phyloP scores from a whole-genome alignment of 2,888 invertebrate genomes.

The Ariolimax columbianus region DNA sequence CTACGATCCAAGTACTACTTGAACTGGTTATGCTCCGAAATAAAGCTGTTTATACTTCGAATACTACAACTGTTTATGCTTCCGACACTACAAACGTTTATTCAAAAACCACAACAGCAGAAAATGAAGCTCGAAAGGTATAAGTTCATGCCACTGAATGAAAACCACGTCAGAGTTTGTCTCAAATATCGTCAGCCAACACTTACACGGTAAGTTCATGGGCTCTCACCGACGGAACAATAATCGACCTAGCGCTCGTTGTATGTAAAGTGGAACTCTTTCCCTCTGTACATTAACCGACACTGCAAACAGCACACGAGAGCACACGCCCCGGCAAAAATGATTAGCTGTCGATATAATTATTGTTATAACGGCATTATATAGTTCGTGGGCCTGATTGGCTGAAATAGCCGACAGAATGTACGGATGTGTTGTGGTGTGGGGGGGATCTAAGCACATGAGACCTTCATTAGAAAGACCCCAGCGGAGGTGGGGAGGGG shows the following conservation, averaged over 20 bases:
- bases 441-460: not conserved
- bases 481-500: too few species aligned
- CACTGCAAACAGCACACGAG: constrained; percentile 35
- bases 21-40: too few species aligned
- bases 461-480: constrained; percentile 10
- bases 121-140: not conserved
- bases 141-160: not conserved
- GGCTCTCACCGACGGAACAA: constrained; percentile 30
- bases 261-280: constrained; percentile 38
- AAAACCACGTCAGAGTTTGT: not conserved
- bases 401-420: constrained; percentile 12
- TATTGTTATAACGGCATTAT: constrained; percentile 43
- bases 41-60: too few species aligned
- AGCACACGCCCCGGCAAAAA: constrained; percentile 39
- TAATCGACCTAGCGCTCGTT: constrained; percentile 10
- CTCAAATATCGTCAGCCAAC: not conserved
- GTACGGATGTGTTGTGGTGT: not conserved
- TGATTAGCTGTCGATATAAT: constrained; percentile 48
- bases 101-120: not conserved
- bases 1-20: not conserved
- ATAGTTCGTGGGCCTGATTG: constrained; percentile 34
- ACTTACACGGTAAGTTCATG: constrained; percentile 6
- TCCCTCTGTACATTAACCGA: constrained; percentile 2
- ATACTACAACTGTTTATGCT: not conserved
- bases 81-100: not conserved